Base-by-base conservation (phyloP, 2,888 invertebrate species). In the Diadegma fenestrale region DNA sequence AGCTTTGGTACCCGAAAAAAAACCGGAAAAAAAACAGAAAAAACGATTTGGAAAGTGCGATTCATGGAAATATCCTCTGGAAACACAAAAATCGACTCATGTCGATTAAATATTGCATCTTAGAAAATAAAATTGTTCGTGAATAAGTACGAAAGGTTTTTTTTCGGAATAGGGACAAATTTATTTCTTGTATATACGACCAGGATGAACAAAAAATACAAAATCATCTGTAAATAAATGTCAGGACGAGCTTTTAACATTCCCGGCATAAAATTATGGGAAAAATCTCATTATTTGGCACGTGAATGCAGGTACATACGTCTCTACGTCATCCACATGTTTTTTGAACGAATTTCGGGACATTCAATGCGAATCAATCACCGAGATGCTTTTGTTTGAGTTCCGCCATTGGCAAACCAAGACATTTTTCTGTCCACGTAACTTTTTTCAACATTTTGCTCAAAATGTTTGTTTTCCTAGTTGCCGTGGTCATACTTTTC, bases 391-490 rank as follows among this genome's bases (percentile, higher is more conserved):
- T 84, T 79, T 84, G 84, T 82, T 81, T 77, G n/a, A 54, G 68
- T 77, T 58, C 51, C 58, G 80, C 71, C 69, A 79, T 83, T 79
- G 86, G 75, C 76, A 68, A 69, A 80, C 30, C 22, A 66, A 73
- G 68, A 69, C 80, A 71, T 75, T 80, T 48, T 72, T 83, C 73
- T 79, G 19, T 45, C 78, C 82, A 83, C 82, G 54, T 68, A 71
- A 78, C 85, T 83, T 78, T 83, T 78, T 51, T 30, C 10, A 45
- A 82, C 72, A 75, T 84, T 82, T 48, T 45, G 45, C 14, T 43
- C 68, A 88, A 87, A 88, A 91, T 91, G 90, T 83, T 87, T 87
- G 86, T 90, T 83, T 89, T 89, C 85, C 84, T 91, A 84, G 82
- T 89, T 81, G 87, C 83, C 19, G 87, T 87, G 73, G 85, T 88